Percentiles rank a stretch among this genome's conserved stretches.
Conservation (phyloP, 2,797 vertebrate genomes). For the Anas bernieri region DNA sequence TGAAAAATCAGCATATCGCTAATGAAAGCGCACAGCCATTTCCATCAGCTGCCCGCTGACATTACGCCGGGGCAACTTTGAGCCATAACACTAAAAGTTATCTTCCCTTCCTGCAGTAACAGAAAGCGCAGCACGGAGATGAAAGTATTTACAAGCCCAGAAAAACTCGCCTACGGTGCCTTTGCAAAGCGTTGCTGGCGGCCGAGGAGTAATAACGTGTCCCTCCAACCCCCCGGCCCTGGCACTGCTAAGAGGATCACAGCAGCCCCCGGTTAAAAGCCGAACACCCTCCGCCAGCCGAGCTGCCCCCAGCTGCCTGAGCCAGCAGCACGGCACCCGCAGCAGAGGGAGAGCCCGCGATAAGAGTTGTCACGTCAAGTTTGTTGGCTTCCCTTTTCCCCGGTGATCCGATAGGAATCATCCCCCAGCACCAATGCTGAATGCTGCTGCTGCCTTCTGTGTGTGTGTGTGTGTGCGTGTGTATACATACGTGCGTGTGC, state of each 20-base stretch:
- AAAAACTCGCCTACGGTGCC: background rate
- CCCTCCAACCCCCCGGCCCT: background rate
- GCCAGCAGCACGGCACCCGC: background rate
- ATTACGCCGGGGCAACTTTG: background rate
- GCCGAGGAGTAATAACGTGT: fast-evolving
- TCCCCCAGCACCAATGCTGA: background rate
- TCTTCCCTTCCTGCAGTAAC: background rate
- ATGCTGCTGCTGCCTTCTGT: background rate
- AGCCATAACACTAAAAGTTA: background rate
- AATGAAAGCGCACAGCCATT: fast-evolving
- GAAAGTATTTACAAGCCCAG: background rate
- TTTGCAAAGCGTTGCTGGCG: background rate
- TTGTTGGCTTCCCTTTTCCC: background rate
- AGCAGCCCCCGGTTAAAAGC: background rate
- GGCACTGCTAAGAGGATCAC: background rate
- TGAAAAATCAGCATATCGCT: fast-evolving
- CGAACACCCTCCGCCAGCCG: background rate
- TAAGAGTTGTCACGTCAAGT: constrained; percentile 44
- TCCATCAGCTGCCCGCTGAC: background rate
- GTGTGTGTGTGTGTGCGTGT: background rate
- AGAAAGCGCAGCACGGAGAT: background rate
- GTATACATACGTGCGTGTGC: background rate
- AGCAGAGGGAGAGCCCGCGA: background rate
- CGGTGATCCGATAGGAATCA: background rate
- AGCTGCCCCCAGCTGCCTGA: too few species aligned